Percentiles rank a stretch among this genome's conserved stretches.
Evolutionary conservation across 2,113 vertebrate species (phyloP).

Genomic region (Oryzias curvinotus): DNA sequence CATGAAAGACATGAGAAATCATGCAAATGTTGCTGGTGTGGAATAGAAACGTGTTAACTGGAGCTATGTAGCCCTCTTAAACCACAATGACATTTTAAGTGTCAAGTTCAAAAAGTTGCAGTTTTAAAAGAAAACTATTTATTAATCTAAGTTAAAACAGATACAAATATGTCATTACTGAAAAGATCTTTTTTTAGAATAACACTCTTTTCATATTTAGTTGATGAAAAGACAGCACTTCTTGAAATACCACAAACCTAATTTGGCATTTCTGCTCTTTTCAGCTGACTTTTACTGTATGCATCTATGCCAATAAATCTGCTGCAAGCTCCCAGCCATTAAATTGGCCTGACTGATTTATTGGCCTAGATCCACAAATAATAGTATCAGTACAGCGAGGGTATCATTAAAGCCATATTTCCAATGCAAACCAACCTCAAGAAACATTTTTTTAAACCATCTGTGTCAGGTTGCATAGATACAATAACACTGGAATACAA

Average conservation of each 20-base stretch:
- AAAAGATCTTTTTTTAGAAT: not conserved
- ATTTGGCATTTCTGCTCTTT: slow-evolving; percentile 5
- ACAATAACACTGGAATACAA: not conserved
- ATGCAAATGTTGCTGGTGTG: slow-evolving; percentile 30
- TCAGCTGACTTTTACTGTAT: not conserved
- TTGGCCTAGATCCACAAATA: slow-evolving; percentile 8
- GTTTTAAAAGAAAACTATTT: slow-evolving; percentile 7
- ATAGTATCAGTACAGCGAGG: not conserved
- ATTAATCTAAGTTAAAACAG: not conserved
- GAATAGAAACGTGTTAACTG: slow-evolving; percentile 6
- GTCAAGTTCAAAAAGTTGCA: slow-evolving; percentile 13
- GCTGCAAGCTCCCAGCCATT: slow-evolving; percentile 4
- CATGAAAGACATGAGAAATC: slow-evolving; percentile 20
- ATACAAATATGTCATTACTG: not conserved
- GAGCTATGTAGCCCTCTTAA: slow-evolving; percentile 7
- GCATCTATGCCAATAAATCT: slow-evolving; percentile 8
- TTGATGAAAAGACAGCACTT: not conserved
- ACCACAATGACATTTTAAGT: not conserved
- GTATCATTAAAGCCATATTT: slow-evolving; percentile 2
- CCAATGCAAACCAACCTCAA: not conserved
- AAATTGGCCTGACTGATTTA: slow-evolving; percentile 2
- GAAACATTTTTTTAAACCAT: not conserved
- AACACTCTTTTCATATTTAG: not conserved
- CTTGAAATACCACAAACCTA: slow-evolving; percentile 1
- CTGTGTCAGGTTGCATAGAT: not conserved